phyloP scores from a whole-genome alignment of 2,888 invertebrate genomes.

The Rhagophthalmus giganteus region DNA sequence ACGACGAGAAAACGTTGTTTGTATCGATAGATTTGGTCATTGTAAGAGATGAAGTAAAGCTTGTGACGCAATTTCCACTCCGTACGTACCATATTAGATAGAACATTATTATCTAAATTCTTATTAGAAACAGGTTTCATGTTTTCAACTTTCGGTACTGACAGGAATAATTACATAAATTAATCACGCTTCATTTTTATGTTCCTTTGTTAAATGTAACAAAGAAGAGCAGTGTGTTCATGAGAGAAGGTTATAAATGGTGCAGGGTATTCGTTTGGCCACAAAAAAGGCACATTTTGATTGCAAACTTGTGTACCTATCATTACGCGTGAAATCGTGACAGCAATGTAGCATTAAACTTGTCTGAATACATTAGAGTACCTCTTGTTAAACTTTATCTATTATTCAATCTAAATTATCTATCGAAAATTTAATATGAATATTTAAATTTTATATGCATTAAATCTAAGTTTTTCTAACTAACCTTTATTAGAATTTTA shows the following conservation, averaged over 20 bases:
- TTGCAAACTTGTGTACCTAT: constrained; percentile 24
- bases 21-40: constrained; percentile 7
- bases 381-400: constrained; percentile 22
- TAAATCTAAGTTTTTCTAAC: constrained; percentile 26
- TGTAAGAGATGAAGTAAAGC: constrained; percentile 11
- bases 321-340: constrained; percentile 18
- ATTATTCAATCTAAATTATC: constrained; percentile 28
- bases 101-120: constrained; percentile 44
- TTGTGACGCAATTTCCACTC: constrained; percentile 31
- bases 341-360: constrained; percentile 24
- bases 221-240: constrained; percentile 15
- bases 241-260: constrained; percentile 15
- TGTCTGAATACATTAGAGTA: constrained; percentile 18
- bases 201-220: constrained; percentile 26
- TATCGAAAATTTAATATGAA: constrained; percentile 25
- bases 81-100: constrained; percentile 33
- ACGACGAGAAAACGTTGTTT: neutral
- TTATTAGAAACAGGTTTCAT: constrained; percentile 47
- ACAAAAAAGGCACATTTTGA: constrained; percentile 14
- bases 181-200: constrained; percentile 34
- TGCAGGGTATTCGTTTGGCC: constrained; percentile 6
- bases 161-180: constrained; percentile 34
- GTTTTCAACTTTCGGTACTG: constrained; percentile 39
- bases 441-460: constrained; percentile 27
- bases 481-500: constrained; percentile 32